These are phyloP conservation scores for Tetrapedia diversipes DNA, from an alignment of 2,888 invertebrate genomes.

Conservation along the genomic window DNA sequence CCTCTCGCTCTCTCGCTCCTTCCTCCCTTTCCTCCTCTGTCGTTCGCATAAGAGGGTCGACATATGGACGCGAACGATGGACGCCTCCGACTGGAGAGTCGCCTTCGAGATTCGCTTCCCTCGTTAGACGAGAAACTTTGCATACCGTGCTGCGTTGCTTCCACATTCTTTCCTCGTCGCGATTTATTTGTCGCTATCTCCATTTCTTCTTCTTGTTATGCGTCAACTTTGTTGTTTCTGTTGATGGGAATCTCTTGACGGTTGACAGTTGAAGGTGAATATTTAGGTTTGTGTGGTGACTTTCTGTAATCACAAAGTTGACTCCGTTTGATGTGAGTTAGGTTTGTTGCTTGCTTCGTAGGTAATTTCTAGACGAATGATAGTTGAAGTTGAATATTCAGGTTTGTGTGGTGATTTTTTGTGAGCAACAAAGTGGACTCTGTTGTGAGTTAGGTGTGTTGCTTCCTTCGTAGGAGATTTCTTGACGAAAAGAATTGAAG, in stretches of 20 bases:
- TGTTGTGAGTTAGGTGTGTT: too few species aligned
- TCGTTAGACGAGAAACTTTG: conserved; percentile 80
- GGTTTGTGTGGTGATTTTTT: too few species aligned
- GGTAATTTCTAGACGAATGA: too few species aligned
- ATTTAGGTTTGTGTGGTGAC: too few species aligned
- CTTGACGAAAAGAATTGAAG: too few species aligned
- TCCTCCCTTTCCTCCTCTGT: conserved; percentile 8
- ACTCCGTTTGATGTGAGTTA: too few species aligned
- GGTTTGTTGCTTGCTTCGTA: too few species aligned
- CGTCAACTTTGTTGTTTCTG: background rate
- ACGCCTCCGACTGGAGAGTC: conserved; percentile 70
- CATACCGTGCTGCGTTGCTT: conserved; percentile 70
- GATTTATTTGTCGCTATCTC: conserved; percentile 1
- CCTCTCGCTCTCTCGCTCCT: conserved; percentile 27
- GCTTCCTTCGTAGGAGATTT: too few species aligned
- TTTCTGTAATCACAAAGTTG: too few species aligned
- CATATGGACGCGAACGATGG: conserved; percentile 67
- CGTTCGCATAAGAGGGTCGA: conserved; percentile 42
- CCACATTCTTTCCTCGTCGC: conserved; percentile 44
- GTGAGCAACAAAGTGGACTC: too few species aligned
- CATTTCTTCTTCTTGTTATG: too few species aligned
- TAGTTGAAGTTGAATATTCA: too few species aligned
- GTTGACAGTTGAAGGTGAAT: background rate
- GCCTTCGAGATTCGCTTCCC: conserved; percentile 82
- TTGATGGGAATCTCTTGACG: background rate